Evolutionary conservation across 2,888 invertebrate genomes (phyloP), one percentile per base, ranked within the genome.

Genomic region (Cylindroiulus punctatus): DNA sequence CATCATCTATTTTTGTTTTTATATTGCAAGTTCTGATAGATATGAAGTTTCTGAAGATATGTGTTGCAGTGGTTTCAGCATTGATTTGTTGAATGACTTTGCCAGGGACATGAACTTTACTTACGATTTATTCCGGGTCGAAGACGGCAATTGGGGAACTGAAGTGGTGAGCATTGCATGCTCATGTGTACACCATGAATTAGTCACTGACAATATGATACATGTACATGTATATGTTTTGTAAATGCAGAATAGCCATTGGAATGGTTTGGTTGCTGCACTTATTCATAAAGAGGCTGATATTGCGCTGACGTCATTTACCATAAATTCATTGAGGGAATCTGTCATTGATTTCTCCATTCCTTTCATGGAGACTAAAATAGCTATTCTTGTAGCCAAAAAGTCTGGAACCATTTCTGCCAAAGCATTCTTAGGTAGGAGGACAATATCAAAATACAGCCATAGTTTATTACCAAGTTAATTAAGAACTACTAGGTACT

Each of bases 81-180:
- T 84, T 8, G 84, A 84, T 47, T 47, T 84, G 26, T 14, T 84
- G 44, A 40, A 84, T 1, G 14, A 47, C 44, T 30, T 84, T 4
- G 42, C 84, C 17, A n/a, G 14, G 47, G 84, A 84, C 44, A n/a
- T 84, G 47, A 7, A 44, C 19, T 84, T 84, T n/a, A 26, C 47
- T 0, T 84, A 42, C 26, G 84, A 84, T 17, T 44, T 84, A 30
- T 22, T n/a, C 8, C n/a, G 26, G 19, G 47, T 47, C 26, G 10
- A 42, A 26, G 84, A 84, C 26, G 84, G 84, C 5, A 12, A 8
- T 7, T 84, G 47, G 47, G 84, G 84, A 47, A 8, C n/a, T 7
- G 1, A 84, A 47, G 47, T 30, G 84, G 84, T 84, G 7, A 42
- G 17, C 8, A 32, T n/a, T n/a, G n/a, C n/a, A n/a, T 36, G 3